Base-by-base conservation (phyloP, 92 coral and sea anemone species). In the Paragorgia papillata region DNA sequence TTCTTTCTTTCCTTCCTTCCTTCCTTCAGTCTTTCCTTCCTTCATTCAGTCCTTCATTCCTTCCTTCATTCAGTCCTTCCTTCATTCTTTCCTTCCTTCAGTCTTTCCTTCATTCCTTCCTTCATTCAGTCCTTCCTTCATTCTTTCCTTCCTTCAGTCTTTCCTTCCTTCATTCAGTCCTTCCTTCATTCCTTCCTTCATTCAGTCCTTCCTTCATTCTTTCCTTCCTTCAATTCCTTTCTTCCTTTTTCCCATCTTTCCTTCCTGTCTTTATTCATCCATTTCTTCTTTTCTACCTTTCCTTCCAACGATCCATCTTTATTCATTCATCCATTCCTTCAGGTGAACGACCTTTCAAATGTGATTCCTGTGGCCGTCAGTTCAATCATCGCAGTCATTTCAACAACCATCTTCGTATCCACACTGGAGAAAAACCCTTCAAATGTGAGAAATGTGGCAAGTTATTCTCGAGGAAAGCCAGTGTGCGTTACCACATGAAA, bases 321-420 rank as follows among this genome's bases (percentile, higher is more conserved):
- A 30, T 31, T 30, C 0, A 28, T 7, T 8, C 61, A 39, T 9
- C 31, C 32, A 37, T 40, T 28, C 13, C 25, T 19, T 14, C 74
- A 95, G 99, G 99, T 58, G 99, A 92, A 76, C 88, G 99, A 19
- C 99, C 99, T 5, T 95, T 95, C 69, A 95, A 95, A 63, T 95
- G 99, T 41, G 92, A 89, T n/a, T 88, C 82, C 27, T 95, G 99
- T 75, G 87, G 99, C 22, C 92, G 99, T 0, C 92, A 91, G 76
- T 95, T 95, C 84, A 95, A 95, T 85, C 99, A 95, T 82, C 89
- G 99, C 39, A 95, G 99, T 56, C 99, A 95, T 62, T 95, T 95
- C 81, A 95, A 95, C 83, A 95, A 95, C 76, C 99, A 95, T 61
- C 89, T 95, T 44, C 90, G 99, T 40, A 95, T 91, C 64, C 99